Percentiles rank a stretch among this genome's conserved stretches.
Evolutionary conservation across 2,797 vertebrate species (phyloP).

Genomic region (Microtus californicus): DNA sequence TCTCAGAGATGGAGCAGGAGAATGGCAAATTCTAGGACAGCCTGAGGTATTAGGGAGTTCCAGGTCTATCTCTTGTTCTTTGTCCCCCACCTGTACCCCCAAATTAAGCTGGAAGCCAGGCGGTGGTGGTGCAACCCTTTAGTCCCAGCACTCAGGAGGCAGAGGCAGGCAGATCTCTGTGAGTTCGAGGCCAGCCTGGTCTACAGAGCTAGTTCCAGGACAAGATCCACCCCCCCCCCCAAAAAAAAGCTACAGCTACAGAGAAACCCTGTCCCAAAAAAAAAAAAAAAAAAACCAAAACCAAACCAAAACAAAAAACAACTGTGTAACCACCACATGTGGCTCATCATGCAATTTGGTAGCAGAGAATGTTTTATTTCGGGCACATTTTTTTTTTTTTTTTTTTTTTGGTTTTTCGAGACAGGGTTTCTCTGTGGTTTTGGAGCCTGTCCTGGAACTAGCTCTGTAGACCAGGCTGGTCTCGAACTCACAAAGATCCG

Average conservation of each 20-base stretch:
- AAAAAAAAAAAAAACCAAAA: neutral
- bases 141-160: neutral
- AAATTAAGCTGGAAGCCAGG: neutral
- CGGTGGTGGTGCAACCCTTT: neutral
- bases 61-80: neutral
- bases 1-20: neutral
- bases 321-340: neutral
- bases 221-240: neutral
- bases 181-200: no score
- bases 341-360: neutral
- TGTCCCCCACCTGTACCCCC: no score
- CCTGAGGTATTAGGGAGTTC: neutral
- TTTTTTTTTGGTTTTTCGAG: no score
- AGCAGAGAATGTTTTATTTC: slow-evolving; percentile 6
- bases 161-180: neutral
- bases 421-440: no score
- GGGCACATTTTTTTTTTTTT: no score
- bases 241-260: neutral
- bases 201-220: neutral
- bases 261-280: neutral
- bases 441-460: no score
- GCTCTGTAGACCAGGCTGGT: no score
- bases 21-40: neutral
- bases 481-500: no score
- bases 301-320: no score